Base-by-base conservation (phyloP, 2,888 invertebrate species). In the Sesia apiformis region DNA sequence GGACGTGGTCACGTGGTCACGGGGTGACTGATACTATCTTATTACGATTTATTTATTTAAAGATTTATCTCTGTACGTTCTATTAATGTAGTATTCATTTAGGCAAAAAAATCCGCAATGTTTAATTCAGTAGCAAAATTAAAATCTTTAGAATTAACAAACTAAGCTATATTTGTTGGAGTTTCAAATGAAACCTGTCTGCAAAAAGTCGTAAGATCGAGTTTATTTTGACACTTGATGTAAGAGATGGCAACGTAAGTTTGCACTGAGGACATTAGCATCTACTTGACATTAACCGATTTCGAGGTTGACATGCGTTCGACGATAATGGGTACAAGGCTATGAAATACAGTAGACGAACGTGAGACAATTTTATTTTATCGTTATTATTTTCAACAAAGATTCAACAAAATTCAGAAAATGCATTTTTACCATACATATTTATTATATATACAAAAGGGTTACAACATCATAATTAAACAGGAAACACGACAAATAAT, bases 221-320 rank as follows among this genome's bases (percentile, higher is more conserved):
- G 51, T 40, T 40, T 53, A 57, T 53, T 53, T 38, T 8, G 41
- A 5, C 7, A 38, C 6, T 6, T 8, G 51, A 40, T 55, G 23
- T 40, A 46, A 5, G 43, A 55, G 53, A 51, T 7, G 23, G 42
- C 8, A n/a, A 5, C 39, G 7, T 57, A 58, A 51, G 53, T 59
- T 65, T 57, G 59, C 57, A 49, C 53, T 61, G 52, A 58, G 56
- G 57, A 49, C 57, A 59, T 65, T 62, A 58, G 56, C 58, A 64
- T 60, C 53, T 55, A 58, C 55, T 63, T 62, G 63, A 60, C 59
- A 62, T 62, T 60, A 58, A 54, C 58, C 51, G 53, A 59, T 56
- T 61, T 62, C 53, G 58, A 59, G 63, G 61, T 52, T 60, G 42
- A 49, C 53, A 7, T 23, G 50, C 46, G 23, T 42, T 6, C 1